These are phyloP conservation scores for Erebia aethiops DNA, from an alignment of 2,888 invertebrate genomes.

Conservation along the genomic window DNA sequence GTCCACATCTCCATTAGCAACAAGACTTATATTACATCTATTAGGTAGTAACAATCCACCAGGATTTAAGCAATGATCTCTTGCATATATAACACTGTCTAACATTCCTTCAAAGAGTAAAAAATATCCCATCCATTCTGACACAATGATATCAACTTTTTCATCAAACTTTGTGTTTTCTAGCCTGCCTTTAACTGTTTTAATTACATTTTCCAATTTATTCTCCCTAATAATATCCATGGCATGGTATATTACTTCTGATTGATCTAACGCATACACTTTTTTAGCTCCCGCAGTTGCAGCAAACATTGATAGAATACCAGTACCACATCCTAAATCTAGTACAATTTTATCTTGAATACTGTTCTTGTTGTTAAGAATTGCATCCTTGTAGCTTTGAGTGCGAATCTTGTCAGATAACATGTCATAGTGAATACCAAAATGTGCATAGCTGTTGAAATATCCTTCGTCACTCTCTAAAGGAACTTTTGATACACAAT, in stretches of 20 bases:
- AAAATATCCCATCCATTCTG: slow-evolving; percentile 99
- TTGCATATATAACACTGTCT: slow-evolving; percentile 94
- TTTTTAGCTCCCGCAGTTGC: slow-evolving; percentile 95
- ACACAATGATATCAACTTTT: slow-evolving; percentile 95
- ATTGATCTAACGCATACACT: slow-evolving; percentile 97
- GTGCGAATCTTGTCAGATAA: slow-evolving; percentile 94
- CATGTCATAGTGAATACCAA: slow-evolving; percentile 97
- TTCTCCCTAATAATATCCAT: slow-evolving; percentile 97
- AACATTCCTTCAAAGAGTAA: slow-evolving; percentile 98
- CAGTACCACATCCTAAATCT: slow-evolving; percentile 99
- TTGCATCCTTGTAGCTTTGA: slow-evolving; percentile 92
- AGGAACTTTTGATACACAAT: slow-evolving; percentile 76
- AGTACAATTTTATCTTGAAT: slow-evolving; percentile 91
- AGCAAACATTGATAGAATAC: slow-evolving; percentile 98
- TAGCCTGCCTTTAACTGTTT: slow-evolving; percentile 91
- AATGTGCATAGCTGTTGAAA: slow-evolving; percentile 94
- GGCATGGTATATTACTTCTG: slow-evolving; percentile 97
- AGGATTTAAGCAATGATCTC: slow-evolving; percentile 90
- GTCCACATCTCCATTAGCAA: slow-evolving; percentile 90
- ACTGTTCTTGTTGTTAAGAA: slow-evolving; percentile 87
- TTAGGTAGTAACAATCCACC: slow-evolving; percentile 93
- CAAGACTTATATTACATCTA: slow-evolving; percentile 90
- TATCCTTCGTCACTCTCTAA: slow-evolving; percentile 89
- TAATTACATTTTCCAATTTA: slow-evolving; percentile 87
- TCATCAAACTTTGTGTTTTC: slow-evolving; percentile 92